These are phyloP conservation scores for Bombus soroeensis DNA, from an alignment of 1,140 invertebrate species.

Conservation along the genomic window DNA sequence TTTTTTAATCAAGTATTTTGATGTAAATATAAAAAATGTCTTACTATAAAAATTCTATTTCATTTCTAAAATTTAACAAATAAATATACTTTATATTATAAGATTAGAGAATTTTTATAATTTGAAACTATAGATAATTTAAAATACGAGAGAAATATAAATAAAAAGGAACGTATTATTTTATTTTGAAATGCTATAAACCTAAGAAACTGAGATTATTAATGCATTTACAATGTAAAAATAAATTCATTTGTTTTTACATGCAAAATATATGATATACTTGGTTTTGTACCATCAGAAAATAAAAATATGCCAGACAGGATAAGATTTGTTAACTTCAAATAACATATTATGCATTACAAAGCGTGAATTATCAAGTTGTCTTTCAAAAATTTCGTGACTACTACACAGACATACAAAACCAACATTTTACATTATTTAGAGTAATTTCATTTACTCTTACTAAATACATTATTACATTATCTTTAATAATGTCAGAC, in stretches of 20 bases:
- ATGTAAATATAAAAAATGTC: background rate
- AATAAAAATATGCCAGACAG: background rate
- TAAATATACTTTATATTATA: background rate
- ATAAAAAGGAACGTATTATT: background rate
- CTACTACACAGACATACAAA: constrained; percentile 50
- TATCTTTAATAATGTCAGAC: background rate
- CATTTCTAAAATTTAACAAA: background rate
- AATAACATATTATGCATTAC: background rate
- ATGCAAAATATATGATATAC: background rate
- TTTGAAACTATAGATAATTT: background rate
- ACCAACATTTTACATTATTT: constrained; percentile 31
- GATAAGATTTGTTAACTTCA: background rate
- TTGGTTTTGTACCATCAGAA: background rate
- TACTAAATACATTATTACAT: background rate
- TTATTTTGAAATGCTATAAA: background rate
- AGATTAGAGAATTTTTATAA: background rate
- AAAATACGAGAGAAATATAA: background rate
- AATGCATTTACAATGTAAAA: constrained; percentile 20
- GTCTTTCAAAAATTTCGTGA: constrained; percentile 3
- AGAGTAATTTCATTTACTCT: background rate
- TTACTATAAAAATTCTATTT: background rate
- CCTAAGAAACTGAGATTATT: background rate
- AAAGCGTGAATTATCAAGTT: constrained; percentile 10
- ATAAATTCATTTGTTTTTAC: background rate
- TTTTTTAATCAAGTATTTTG: background rate